Conservation (phyloP, 1,140 invertebrate species). For the Nylanderia fulva region DNA sequence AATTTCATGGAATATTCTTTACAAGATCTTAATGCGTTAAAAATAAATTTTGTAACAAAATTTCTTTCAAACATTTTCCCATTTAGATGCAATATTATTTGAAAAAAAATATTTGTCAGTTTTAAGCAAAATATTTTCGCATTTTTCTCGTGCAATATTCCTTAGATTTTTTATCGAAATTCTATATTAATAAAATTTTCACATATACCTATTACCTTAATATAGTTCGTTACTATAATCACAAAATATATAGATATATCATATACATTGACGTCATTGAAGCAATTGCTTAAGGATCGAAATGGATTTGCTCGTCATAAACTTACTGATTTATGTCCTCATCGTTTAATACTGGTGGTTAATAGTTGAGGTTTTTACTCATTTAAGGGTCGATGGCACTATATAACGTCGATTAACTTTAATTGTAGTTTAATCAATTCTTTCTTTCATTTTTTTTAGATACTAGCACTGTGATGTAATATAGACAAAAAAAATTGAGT, state of each 20-base stretch:
- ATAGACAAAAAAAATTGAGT: not conserved
- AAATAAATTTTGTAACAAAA: not conserved
- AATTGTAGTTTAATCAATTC: not conserved
- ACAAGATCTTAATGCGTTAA: not conserved
- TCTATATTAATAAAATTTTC: constrained; percentile 8
- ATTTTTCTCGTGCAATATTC: not conserved
- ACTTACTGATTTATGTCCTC: constrained; percentile 36
- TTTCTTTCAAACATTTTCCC: not conserved
- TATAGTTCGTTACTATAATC: constrained; percentile 23
- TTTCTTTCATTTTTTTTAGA: not conserved
- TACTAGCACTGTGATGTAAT: not conserved
- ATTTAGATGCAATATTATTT: not conserved
- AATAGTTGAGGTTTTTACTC: constrained; percentile 14
- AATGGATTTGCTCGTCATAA: constrained; percentile 31
- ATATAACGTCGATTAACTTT: constrained; percentile 17
- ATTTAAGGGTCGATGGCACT: constrained; percentile 23
- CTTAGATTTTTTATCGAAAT: not conserved
- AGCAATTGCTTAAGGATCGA: constrained; percentile 31
- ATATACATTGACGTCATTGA: constrained; percentile 36
- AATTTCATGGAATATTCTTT: not conserved
- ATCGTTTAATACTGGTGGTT: constrained; percentile 20
- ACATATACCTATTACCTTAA: constrained; percentile 12
- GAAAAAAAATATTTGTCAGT: not conserved
- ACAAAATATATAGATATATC: constrained; percentile 9
- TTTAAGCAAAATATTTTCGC: not conserved